Base-by-base conservation (phyloP, 2,888 invertebrate genomes). In the Capitulum mitella region DNA sequence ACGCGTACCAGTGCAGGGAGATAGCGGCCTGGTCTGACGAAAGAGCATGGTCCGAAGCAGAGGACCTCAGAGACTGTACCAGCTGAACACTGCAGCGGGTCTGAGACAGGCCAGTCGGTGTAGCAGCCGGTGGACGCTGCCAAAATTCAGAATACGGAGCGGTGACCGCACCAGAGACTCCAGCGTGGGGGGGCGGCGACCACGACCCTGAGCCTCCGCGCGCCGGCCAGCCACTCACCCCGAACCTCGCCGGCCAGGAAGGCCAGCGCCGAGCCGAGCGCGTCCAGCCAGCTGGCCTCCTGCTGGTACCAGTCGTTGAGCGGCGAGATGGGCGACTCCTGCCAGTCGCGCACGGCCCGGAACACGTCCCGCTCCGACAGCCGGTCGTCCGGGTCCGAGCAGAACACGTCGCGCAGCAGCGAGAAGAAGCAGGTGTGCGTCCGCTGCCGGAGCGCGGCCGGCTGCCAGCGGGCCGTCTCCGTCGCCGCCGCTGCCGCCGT, bases 341-440 rank as follows among this genome's bases (percentile, higher is more conserved):
- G 85, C 86, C 86, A 86, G 64, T 84, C 84, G 77, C 84, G 82
- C 8, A 87, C 85, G 78, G 84, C 84, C 78, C 86, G 86, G 81
- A 86, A 94, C 91, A 85, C 86, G 84, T 93, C 91, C 12, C 88
- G 88, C 81, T 92, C 90, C 43, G 92, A 92, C 86, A 95, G 93
- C 75, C 95, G 89, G 84, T 94, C 94, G 43, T 80, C 81, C 29
- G 79, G 76, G 22, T 80, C 80, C 22, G 94, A 93, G 78, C 93
- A 93, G 83, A 97, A 93, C 80, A 97, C 89, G 83, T 95, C 96
- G 10, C 97, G 89, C 46, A 97, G 89, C 70, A 97, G 86, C 1
- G 95, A 93, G 85, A 97, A 90, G 88, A 95, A 97, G 85, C 81
- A 79, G 37, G 79, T 78, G 78, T 81, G 81, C 32, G 79, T 81